Conservation (phyloP, 2,888 invertebrate genomes). For the Idaea biselata region DNA sequence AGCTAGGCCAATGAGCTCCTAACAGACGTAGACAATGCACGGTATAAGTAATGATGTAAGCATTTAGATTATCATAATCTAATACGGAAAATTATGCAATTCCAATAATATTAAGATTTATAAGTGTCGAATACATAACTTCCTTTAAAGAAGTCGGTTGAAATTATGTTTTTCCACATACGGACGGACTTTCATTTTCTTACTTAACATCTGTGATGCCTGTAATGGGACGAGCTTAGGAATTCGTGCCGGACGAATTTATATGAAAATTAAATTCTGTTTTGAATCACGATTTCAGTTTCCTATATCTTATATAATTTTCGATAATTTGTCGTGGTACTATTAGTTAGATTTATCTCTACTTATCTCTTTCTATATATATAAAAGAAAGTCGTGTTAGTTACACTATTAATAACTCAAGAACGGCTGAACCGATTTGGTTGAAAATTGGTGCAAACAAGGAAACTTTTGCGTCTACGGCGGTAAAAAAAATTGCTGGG, state of each 20-base stretch:
- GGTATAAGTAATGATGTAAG: background rate
- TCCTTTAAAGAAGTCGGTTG: background rate
- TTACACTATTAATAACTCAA: no score
- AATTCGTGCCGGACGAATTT: conserved; percentile 17
- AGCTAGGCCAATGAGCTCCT: background rate
- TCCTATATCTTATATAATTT: background rate
- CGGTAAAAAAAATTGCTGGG: no score
- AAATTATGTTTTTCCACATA: conserved; percentile 13
- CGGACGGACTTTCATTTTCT: conserved; percentile 32
- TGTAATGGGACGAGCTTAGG: conserved; percentile 22
- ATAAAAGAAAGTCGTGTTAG: no score
- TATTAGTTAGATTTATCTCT: no score
- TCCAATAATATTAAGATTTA: background rate
- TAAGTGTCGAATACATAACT: conserved; percentile 7
- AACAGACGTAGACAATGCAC: background rate
- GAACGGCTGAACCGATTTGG: no score
- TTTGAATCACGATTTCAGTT: background rate
- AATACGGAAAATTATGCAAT: conserved; percentile 5
- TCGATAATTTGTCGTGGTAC: no score
- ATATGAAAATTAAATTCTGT: conserved; percentile 23
- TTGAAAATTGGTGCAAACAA: no score
- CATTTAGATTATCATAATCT: background rate
- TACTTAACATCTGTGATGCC: conserved; percentile 13
- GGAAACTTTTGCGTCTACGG: no score
- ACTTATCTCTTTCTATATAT: no score